phyloP scores from a whole-genome alignment of 2,888 invertebrate genomes.

The Chaitophorus viminalis region DNA sequence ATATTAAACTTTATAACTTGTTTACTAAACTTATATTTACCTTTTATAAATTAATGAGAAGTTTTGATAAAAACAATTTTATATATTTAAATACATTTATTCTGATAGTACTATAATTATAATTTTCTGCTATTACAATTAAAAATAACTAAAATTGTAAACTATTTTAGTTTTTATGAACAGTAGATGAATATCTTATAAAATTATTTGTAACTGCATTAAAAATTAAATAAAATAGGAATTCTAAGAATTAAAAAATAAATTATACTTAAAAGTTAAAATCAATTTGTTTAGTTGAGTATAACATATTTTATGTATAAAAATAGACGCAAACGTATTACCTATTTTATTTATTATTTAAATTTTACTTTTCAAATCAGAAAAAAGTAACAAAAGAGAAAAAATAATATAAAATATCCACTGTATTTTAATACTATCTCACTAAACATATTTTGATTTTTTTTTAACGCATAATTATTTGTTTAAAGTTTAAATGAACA shows the following conservation, averaged over 20 bases:
- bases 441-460: not conserved
- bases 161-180: too few relatives aligned
- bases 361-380: not conserved
- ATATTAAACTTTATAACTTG: too few relatives aligned
- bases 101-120: too few relatives aligned
- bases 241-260: not conserved
- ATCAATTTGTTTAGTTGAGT: not conserved
- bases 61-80: too few relatives aligned
- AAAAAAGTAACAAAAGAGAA: not conserved
- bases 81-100: too few relatives aligned
- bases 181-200: too few relatives aligned
- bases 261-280: not conserved
- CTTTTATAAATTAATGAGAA: too few relatives aligned
- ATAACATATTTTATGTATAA: not conserved
- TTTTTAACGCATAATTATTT: not conserved
- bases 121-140: too few relatives aligned
- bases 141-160: too few relatives aligned
- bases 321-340: not conserved
- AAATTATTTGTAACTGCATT: not conserved
- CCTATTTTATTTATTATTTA: not conserved
- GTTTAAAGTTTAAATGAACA: not conserved
- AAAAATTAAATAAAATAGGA: not conserved
- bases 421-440: too few relatives aligned
- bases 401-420: not conserved
- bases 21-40: too few relatives aligned